Base-by-base conservation (phyloP, 2,797 vertebrate species). In the Rachycentron canadum region DNA sequence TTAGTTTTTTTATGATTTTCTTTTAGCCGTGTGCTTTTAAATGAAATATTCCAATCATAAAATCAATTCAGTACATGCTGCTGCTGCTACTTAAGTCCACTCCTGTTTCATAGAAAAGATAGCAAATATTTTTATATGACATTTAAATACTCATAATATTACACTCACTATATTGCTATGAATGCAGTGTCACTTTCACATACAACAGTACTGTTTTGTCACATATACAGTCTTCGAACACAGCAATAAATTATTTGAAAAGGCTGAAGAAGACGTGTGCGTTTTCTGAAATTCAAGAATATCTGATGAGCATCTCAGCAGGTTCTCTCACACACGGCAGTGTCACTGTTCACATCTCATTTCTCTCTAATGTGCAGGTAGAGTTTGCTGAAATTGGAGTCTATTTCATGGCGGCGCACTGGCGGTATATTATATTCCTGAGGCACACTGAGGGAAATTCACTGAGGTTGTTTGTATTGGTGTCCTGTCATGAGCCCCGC, bases 241-340 rank as follows among this genome's bases (percentile, higher is more conserved):
- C 76, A 86, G 75, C 74, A 87, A 84, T 92, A 84, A 76, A 90
- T 85, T 40, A 79, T 88, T 79, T 76, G 19, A 85, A 90, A 89
- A 84, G 68, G 68, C 71, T 82, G 55, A 75, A 62, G 53, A 72
- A 59, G 38, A 64, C 21, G 16, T 81, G 74, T 82, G 68, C 25
- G 3, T 85, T 81, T 86, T 11, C 52, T 81, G 1, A 69, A 26
- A 62, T 67, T 68, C 50, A 66, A 45, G 14, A 59, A 50, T 30
- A 50, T 73, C 17, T 45, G 21, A 66, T 53, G 2, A 40, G 1
- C 58, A 9, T 76, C 26, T 68, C 61, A 78, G 68, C 49, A 71
- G 25, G 7, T 68, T 73, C 64, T 53, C 56, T n/a, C 25, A 45
- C 26, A 50, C 23, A 45, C n/a, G 23, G 26, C 16, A 2, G 14